Evolutionary conservation across 2,797 vertebrate genomes (phyloP), one percentile per base, ranked within the genome.

Genomic region (Paguma larvata): DNA sequence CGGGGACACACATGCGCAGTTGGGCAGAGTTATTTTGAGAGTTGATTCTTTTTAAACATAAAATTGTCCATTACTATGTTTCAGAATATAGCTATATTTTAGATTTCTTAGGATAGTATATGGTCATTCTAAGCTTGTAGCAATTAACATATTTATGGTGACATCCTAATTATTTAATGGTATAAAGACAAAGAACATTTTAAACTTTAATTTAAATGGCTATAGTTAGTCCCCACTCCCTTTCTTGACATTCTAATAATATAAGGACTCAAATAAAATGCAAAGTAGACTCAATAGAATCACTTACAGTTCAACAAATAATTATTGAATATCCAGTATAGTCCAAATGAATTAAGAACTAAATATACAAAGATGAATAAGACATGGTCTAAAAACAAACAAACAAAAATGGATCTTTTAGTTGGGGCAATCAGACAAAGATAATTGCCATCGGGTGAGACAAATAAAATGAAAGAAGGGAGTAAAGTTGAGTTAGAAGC

Each of bases 61-160:
- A 32, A 0, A 23, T 38, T 48, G 6, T 32, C 1, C 0, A 0
- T 27, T 82, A 23, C 21, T 87, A 2, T 73, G 91, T 92, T 95
- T 46, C 18, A 75, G 9, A 72, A 46, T 63, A 65, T 27, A n/a
- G 16, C 23, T 79, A 51, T 46, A 63, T 91, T 96, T 97, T 90
- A 92, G 77, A 94, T 70, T 95, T 93, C 13, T 80, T 88, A 80
- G 75, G 3, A 38, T 65, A 87, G 80, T 91, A 68, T 77, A 89
- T 63, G 56, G 34, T 5, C 63, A 90, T 34, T 94, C 46, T 82
- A 93, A 92, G 10, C 41, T 92, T 96, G 91, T 15, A 93, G 53
- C 25, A 92, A 83, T 70, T 75, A 75, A 16, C 18, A 18, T 59
- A 70, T 48, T 92, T 82, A 27, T 8, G 80, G 4, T 46, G 7